Base-by-base conservation (phyloP, 1,140 invertebrate genomes). In the Watersipora subatra region DNA sequence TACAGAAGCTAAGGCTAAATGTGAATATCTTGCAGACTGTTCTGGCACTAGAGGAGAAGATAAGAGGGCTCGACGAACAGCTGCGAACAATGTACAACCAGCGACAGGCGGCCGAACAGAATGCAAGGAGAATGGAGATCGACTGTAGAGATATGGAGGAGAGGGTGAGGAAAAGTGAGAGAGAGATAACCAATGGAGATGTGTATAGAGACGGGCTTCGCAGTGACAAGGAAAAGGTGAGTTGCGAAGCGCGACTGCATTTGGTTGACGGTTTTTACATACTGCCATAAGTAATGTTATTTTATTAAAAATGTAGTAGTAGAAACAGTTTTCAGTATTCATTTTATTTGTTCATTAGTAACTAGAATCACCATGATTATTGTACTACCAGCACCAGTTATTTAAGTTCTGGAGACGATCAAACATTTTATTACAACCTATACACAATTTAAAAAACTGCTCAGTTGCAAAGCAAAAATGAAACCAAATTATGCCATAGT, bases 221-320 rank as follows among this genome's bases (percentile, higher is more conserved):
- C 62, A 65, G 68, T 34, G 78, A 80, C 67, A 78, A 78, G 68
- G 76, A 78, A 65, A 73, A 72, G 67, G 77, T 80, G 69, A 64
- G 69, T 64, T 24, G 24, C 7, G n/a, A n/a, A n/a, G n/a, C n/a
- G n/a, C n/a, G n/a, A n/a, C n/a, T 19, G 20, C 25, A 0, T 65
- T 26, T 34, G 34, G 30, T n/a, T 20, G 26, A 24, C 28, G 57
- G 57, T 24, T 59, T 59, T 59, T 12, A 17, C 25, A 59, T 19
- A 61, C 22, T 22, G 28, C 19, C 1, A 61, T 1, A 19, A 61
- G n/a, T n/a, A n/a, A n/a, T 1, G 7, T 59, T 17, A 17, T n/a
- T n/a, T 24, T 25, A 1, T 1, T 30, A 46, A n/a, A 1, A 1
- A 19, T 30, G 46, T 20, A 64, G 46, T 25, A 7, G 20, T 17